Base-by-base conservation (phyloP, 2,113 vertebrate species). In the Dasyornis broadbenti region DNA sequence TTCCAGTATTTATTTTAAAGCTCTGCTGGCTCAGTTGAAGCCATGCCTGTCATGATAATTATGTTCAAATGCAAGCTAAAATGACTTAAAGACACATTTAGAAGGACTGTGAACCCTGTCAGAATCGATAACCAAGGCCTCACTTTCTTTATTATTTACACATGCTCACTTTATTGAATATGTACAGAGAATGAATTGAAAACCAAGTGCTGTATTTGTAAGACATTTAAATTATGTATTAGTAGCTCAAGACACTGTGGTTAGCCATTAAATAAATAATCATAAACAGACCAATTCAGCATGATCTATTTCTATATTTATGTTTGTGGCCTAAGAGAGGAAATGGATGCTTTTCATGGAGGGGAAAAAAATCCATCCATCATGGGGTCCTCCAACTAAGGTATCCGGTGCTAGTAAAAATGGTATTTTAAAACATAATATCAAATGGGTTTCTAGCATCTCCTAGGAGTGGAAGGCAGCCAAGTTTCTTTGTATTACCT, bases 191-290 rank as follows among this genome's bases (percentile, higher is more conserved):
- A 93, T 72, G 76, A 95, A 91, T 88, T 86, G 92, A 65, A 91
- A 96, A 83, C 23, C 40, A 96, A 95, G n/a, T 89, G 88, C 69
- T 82, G 40, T 75, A 68, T 91, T 94, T 81, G 72, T 78, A 77
- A 93, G 88, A 96, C 80, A 66, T 71, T 94, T 96, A 92, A 93
- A 94, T 89, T 79, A 90, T 90, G 53, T 81, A 95, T 86, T 56
- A 56, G 82, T 86, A 86, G 82, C 80, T 64, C 1, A 1, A 86
- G 82, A 96, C 79, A 35, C 80, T 81, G 82, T 53, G 68, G 90
- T 94, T 94, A 94, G 76, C 88, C 80, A 84, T 94, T 94, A 92
- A 90, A 93, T 94, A 92, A 95, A 90, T 95, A 84, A 75, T 70
- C 0, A 2, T 39, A 87, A 91, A 82, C 35, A 87, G 82, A 70